Percentiles rank a stretch among this genome's conserved stretches.
Conservation (phyloP, 2,888 invertebrate species). For the Auanema sp. region DNA sequence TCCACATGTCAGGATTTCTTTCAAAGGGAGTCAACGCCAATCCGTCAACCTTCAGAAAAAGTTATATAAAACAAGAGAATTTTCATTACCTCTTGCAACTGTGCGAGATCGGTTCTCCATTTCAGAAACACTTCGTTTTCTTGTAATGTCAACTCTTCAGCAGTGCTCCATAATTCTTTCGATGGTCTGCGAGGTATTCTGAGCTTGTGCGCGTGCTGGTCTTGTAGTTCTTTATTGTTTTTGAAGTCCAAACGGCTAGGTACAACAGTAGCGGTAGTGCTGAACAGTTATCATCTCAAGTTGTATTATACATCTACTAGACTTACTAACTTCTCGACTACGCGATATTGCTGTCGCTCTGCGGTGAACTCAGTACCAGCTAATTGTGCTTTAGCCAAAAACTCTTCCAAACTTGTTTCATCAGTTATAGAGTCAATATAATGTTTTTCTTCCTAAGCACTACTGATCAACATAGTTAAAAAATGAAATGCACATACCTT, state of each 20-base stretch:
- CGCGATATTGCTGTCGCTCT: conserved; percentile 64
- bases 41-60: conserved; percentile 70
- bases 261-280: conserved; percentile 49
- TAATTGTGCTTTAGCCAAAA: conserved; percentile 88
- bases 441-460: conserved; percentile 37
- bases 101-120: conserved; percentile 84
- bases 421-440: conserved; percentile 59
- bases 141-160: conserved; percentile 78
- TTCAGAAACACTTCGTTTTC: conserved; percentile 84
- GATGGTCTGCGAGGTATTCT: conserved; percentile 84
- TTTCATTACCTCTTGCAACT: conserved; percentile 65
- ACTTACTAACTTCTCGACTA: conserved; percentile 52
- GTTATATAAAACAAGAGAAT: conserved; percentile 4
- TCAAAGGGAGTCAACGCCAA: conserved; percentile 92
- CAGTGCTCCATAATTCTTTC: conserved; percentile 78
- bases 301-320: neutral
- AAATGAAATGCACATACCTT: conserved; percentile 29
- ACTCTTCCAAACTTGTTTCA: conserved; percentile 77
- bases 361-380: conserved; percentile 86
- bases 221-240: conserved; percentile 49
- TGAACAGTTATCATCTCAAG: conserved; percentile 4
- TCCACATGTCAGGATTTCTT: conserved; percentile 95
- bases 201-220: conserved; percentile 71
- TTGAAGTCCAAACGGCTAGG: conserved; percentile 42
- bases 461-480: conserved; percentile 7